A percentile compares a stretch with the other conserved stretches of the same genome.
These are phyloP conservation scores for Metallyticus violacea DNA, from an alignment of 2,888 invertebrate species.

Conservation along the genomic window DNA sequence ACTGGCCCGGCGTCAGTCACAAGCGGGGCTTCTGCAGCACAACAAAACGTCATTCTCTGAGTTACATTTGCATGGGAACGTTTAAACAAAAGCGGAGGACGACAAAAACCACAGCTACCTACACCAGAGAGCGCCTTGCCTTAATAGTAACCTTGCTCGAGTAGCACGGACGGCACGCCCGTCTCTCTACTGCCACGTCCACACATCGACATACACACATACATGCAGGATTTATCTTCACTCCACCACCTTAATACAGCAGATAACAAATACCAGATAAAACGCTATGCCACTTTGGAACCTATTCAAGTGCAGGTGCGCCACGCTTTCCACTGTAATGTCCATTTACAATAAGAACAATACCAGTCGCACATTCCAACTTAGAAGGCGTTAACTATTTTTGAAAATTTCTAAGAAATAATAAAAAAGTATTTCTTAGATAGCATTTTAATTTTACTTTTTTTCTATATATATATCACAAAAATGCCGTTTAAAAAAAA, in stretches of 20 bases:
- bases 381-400: no score
- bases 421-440: no score
- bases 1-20: background rate
- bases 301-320: no score
- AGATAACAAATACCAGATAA: background rate
- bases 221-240: background rate
- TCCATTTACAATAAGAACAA: no score
- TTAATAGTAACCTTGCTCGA: background rate
- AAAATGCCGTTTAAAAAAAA: no score
- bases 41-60: background rate
- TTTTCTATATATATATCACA: no score
- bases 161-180: background rate
- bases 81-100: background rate
- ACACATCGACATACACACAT: background rate
- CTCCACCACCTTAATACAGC: background rate
- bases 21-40: background rate
- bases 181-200: background rate
- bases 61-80: background rate
- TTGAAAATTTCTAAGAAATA: no score
- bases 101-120: background rate
- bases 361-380: no score
- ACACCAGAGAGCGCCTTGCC: background rate
- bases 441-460: no score
- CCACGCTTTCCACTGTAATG: no score
- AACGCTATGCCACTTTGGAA: background rate